These are phyloP conservation scores for Drosophila serrata DNA, from an alignment of 1,140 invertebrate genomes.

Conservation along the genomic window DNA sequence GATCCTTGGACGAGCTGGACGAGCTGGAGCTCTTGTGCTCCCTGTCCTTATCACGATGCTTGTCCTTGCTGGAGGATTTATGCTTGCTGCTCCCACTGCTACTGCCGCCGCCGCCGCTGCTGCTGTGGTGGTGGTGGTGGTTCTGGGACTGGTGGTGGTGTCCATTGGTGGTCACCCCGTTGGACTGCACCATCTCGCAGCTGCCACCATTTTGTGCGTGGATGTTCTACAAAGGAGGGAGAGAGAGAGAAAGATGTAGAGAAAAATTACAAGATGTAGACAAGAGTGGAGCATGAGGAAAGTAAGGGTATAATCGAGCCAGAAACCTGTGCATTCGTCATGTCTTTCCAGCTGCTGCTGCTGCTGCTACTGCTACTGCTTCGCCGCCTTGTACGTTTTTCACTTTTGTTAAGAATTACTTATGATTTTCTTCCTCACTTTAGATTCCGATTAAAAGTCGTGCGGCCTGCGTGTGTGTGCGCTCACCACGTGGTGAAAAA, in stretches of 20 bases:
- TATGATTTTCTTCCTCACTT: not conserved
- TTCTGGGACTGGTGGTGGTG: slow-evolving; percentile 84
- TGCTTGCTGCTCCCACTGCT: slow-evolving; percentile 88
- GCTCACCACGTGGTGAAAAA: slow-evolving; percentile 79
- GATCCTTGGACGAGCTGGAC: slow-evolving; percentile 75
- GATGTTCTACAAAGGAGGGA: slow-evolving; percentile 49
- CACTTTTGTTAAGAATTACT: not conserved
- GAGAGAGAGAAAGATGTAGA: not conserved
- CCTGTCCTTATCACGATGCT: slow-evolving; percentile 86
- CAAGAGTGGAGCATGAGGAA: slow-evolving; percentile 15
- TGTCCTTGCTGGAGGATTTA: slow-evolving; percentile 88
- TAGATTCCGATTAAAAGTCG: slow-evolving; percentile 20
- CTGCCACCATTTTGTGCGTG: slow-evolving; percentile 81
- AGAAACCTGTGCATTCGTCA: slow-evolving; percentile 31
- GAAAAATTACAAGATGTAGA: not conserved
- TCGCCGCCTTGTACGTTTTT: not conserved
- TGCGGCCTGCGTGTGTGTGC: slow-evolving; percentile 18
- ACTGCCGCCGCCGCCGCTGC: slow-evolving; percentile 87
- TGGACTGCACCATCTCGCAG: slow-evolving; percentile 75
- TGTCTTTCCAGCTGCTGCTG: not conserved
- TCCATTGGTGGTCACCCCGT: slow-evolving; percentile 86
- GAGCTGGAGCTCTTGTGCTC: slow-evolving; percentile 85
- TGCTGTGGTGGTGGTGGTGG: slow-evolving; percentile 86
- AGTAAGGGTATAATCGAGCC: slow-evolving; percentile 9
- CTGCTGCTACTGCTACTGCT: not conserved